phyloP scores from a whole-genome alignment of 2,888 invertebrate species.

The Pachymerium ferrugineum region DNA sequence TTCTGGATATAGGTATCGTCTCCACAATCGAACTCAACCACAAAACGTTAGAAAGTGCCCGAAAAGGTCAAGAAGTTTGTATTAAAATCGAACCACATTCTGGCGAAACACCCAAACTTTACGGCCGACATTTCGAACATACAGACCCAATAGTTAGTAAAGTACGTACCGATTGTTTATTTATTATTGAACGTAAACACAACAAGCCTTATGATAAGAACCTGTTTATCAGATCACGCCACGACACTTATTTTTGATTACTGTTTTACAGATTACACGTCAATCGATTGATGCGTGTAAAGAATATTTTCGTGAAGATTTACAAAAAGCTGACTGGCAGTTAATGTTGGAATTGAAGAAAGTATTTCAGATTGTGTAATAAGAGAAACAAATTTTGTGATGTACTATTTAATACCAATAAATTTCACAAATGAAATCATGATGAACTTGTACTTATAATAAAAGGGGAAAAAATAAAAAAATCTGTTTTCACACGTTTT shows the following conservation, averaged over 20 bases:
- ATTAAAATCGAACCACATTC: slow-evolving; percentile 94
- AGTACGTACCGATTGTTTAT: slow-evolving; percentile 42
- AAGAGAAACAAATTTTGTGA: neutral
- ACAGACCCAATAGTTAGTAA: slow-evolving; percentile 89
- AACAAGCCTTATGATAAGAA: neutral
- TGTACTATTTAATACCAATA: neutral
- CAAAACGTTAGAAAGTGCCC: slow-evolving; percentile 86
- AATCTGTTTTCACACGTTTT: neutral
- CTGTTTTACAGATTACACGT: slow-evolving; percentile 72
- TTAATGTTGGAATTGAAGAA: slow-evolving; percentile 98
- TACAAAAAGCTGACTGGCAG: slow-evolving; percentile 95
- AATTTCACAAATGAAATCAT: neutral
- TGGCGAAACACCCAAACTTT: slow-evolving; percentile 98
- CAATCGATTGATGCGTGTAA: slow-evolving; percentile 99
- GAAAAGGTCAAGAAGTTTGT: slow-evolving; percentile 92
- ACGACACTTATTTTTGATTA: neutral
- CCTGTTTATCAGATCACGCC: neutral
- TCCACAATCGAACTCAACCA: slow-evolving; percentile 94
- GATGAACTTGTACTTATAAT: neutral
- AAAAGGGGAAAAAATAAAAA: neutral
- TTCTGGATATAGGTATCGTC: slow-evolving; percentile 87
- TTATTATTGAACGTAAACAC: neutral
- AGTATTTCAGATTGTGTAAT: slow-evolving; percentile 85
- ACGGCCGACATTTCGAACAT: slow-evolving; percentile 95
- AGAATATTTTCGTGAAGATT: slow-evolving; percentile 96